Conservation (phyloP, 2,888 invertebrate genomes). For the Bellardia pandia region DNA sequence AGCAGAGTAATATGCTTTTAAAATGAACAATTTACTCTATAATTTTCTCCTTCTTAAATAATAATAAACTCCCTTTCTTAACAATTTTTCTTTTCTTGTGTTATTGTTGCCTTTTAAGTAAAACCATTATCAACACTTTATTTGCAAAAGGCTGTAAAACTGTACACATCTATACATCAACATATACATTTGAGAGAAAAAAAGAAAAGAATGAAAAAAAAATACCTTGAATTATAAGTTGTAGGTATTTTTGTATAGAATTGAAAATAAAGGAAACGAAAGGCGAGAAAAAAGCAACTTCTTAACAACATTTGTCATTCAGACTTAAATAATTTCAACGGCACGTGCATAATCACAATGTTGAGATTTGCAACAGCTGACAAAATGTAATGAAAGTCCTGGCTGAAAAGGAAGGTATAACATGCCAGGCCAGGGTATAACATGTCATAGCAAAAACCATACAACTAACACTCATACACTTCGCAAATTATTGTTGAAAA, state of each 20-base stretch:
- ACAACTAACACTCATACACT: constrained; percentile 22
- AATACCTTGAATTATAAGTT: constrained; percentile 67
- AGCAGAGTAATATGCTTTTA: constrained; percentile 59
- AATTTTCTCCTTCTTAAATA: constrained; percentile 56
- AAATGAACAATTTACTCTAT: constrained; percentile 69
- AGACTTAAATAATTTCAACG: constrained; percentile 72
- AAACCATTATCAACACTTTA: constrained; percentile 71
- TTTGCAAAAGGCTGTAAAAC: constrained; percentile 53
- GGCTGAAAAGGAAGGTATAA: constrained; percentile 60
- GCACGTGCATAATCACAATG: constrained; percentile 72
- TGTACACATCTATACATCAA: not conserved
- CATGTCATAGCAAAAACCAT: constrained; percentile 25
- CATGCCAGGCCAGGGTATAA: constrained; percentile 50
- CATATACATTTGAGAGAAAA: not conserved
- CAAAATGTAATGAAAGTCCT: constrained; percentile 66
- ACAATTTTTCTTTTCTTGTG: constrained; percentile 2
- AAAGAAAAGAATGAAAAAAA: constrained; percentile 15
- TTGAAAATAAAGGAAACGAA: constrained; percentile 10
- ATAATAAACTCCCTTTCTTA: constrained; percentile 42
- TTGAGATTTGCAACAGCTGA: constrained; percentile 75
- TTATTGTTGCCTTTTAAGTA: constrained; percentile 26
- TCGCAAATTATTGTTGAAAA: constrained; percentile 37
- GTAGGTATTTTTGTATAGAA: constrained; percentile 35
- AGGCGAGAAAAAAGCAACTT: constrained; percentile 43
- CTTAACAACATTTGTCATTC: constrained; percentile 72